Conservation (phyloP, 2,797 vertebrate species). For the Alectoris magna region DNA sequence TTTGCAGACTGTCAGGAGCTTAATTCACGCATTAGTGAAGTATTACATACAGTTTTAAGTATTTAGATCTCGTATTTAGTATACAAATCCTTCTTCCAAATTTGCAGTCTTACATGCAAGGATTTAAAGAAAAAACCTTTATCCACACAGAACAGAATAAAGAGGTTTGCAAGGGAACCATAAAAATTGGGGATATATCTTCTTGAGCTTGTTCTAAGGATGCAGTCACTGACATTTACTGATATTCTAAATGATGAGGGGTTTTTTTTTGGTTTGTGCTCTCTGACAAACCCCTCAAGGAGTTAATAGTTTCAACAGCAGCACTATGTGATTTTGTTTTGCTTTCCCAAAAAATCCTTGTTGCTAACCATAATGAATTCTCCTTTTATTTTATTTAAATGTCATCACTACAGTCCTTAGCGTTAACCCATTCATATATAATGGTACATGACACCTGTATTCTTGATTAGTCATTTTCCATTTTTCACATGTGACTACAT, state of each 20-base stretch:
- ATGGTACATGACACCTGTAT: neutral
- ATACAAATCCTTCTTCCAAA: constrained; percentile 40
- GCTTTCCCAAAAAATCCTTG: neutral
- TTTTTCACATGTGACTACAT: neutral
- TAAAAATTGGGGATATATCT: constrained; percentile 36
- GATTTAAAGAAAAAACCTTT: neutral
- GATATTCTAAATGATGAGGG: neutral
- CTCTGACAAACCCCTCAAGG: neutral
- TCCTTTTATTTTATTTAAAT: neutral
- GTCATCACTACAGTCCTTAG: neutral
- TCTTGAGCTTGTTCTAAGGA: neutral
- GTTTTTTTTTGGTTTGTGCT: neutral
- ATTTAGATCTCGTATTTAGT: constrained; percentile 41
- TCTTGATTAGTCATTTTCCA: neutral
- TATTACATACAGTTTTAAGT: neutral
- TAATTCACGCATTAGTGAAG: neutral
- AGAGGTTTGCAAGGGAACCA: neutral
- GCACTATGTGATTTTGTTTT: neutral
- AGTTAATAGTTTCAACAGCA: constrained; percentile 8
- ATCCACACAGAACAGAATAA: neutral
- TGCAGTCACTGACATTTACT: neutral
- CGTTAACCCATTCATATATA: neutral
- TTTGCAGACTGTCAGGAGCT: neutral
- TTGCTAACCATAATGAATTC: neutral
- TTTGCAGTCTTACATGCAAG: constrained; percentile 27